These are phyloP conservation scores for Macaria liturata DNA, from an alignment of 2,888 invertebrate genomes.

Conservation along the genomic window DNA sequence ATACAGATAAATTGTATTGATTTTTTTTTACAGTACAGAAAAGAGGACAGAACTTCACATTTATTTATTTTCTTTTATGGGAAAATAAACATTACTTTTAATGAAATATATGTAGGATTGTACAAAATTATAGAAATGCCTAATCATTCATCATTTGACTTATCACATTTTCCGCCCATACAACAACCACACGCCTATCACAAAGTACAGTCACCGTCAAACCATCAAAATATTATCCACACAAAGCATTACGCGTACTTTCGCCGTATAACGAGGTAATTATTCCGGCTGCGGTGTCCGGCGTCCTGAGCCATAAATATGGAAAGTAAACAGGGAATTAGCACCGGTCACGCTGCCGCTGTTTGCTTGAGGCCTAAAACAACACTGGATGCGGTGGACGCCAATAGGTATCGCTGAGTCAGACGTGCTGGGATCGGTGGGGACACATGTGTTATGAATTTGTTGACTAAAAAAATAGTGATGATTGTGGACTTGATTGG, in stretches of 20 bases:
- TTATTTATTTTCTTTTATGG: no score
- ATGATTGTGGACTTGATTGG: no score
- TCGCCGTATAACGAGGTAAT: conserved; percentile 76
- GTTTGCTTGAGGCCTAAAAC: conserved; percentile 80
- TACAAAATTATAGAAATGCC: no score
- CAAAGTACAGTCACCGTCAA: conserved; percentile 40
- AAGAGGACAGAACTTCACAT: no score
- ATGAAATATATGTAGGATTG: no score
- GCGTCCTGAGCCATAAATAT: conserved; percentile 75
- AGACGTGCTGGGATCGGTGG: conserved; percentile 56
- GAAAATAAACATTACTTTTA: no score
- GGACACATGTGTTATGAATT: conserved; percentile 32
- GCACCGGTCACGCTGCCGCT: conserved; percentile 78
- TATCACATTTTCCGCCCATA: not conserved
- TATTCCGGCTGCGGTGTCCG: conserved; percentile 70
- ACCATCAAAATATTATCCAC: conserved; percentile 23
- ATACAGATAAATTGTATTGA: no score
- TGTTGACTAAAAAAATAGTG: no score
- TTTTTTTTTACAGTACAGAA: no score
- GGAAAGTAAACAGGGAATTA: conserved; percentile 75
- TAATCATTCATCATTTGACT: no score
- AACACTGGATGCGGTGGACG: conserved; percentile 57
- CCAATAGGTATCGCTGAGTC: conserved; percentile 77
- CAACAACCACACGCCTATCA: conserved; percentile 16
- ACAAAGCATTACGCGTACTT: conserved; percentile 44